Evolutionary conservation across 2,797 vertebrate species (phyloP).

Genomic region (Perodicticus potto): DNA sequence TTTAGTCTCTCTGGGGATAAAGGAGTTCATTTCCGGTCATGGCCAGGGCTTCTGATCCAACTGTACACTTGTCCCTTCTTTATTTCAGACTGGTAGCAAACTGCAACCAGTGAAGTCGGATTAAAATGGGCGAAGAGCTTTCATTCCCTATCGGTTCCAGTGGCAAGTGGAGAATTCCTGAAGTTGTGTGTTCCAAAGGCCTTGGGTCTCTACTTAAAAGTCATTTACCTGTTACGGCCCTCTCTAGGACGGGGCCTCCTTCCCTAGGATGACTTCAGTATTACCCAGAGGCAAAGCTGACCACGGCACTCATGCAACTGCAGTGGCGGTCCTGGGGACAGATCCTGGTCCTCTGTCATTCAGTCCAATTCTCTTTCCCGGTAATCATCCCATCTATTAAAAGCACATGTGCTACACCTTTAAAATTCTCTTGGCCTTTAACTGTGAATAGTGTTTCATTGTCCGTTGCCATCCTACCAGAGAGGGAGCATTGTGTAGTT

Average conservation of each 20-base stretch:
- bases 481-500: constrained; percentile 69
- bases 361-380: neutral
- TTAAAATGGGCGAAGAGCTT: neutral
- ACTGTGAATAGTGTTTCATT: constrained; percentile 51
- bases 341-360: neutral
- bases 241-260: too few species aligned
- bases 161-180: neutral
- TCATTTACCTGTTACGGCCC: neutral
- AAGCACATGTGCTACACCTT: constrained; percentile 59
- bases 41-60: neutral
- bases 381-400: neutral
- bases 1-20: neutral
- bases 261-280: neutral
- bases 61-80: neutral
- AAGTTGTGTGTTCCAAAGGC: neutral
- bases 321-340: neutral
- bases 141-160: neutral
- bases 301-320: neutral
- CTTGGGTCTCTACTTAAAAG: neutral
- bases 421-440: constrained; percentile 69
- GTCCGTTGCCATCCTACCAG: constrained; percentile 50
- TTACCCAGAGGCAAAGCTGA: neutral
- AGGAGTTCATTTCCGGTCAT: neutral
- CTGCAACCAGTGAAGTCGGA: too few species aligned
- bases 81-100: neutral